phyloP scores from a whole-genome alignment of 2,113 vertebrate species.

The Larimichthys polyactis region DNA sequence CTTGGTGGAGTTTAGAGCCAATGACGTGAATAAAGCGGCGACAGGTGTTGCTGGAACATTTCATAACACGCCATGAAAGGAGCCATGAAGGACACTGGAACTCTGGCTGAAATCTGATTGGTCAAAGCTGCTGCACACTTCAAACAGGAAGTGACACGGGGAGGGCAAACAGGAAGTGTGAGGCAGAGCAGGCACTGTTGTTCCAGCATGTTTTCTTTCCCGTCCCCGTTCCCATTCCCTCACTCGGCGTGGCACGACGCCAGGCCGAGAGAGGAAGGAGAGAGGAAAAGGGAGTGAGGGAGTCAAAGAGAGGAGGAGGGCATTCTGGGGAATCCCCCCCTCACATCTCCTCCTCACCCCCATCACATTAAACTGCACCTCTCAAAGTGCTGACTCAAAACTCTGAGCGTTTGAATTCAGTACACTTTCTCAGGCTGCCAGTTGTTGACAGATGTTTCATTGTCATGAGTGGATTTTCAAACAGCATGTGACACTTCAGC shows the following conservation, averaged over 20 bases:
- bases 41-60: constrained; percentile 42
- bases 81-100: constrained; percentile 38
- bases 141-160: constrained; percentile 71
- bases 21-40: not conserved
- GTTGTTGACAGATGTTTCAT: constrained; percentile 2
- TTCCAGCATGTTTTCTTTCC: constrained; percentile 70
- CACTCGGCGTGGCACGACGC: constrained; percentile 22
- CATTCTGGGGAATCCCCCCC: constrained; percentile 29
- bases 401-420: not conserved
- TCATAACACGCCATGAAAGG: not conserved
- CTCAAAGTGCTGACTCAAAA: constrained; percentile 44
- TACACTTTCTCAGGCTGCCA: not conserved
- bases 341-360: not conserved
- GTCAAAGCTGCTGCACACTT: constrained; percentile 50
- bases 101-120: constrained; percentile 38
- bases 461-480: not conserved
- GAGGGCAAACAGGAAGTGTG: constrained; percentile 68
- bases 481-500: not conserved
- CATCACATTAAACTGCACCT: constrained; percentile 15
- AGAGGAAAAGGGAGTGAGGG: constrained; percentile 41
- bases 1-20: not conserved
- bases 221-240: constrained; percentile 58
- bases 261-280: constrained; percentile 34
- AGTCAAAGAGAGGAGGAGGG: constrained; percentile 22
- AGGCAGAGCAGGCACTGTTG: constrained; percentile 52